Percentiles rank a stretch among this genome's conserved stretches.
These are phyloP conservation scores for Rhingia rostrata DNA, from an alignment of 2,888 invertebrate species.

Conservation along the genomic window DNA sequence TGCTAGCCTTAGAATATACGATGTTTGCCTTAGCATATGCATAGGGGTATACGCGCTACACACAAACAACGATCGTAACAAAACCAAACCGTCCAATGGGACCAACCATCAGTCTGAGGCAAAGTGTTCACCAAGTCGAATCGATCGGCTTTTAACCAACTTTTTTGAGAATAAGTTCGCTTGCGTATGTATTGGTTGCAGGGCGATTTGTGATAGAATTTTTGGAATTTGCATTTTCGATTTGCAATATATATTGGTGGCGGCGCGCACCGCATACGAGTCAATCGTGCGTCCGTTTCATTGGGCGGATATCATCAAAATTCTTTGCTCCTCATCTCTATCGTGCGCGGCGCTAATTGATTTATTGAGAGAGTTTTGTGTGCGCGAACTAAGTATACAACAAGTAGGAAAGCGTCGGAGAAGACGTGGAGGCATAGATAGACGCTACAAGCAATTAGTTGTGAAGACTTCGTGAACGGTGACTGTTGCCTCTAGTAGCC, in stretches of 20 bases:
- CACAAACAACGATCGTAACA: slow-evolving; percentile 67
- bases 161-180: slow-evolving; percentile 39
- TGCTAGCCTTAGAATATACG: slow-evolving; percentile 51
- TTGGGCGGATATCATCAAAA: slow-evolving; percentile 46
- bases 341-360: slow-evolving; percentile 63
- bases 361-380: slow-evolving; percentile 55
- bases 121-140: slow-evolving; percentile 70
- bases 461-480: slow-evolving; percentile 36
- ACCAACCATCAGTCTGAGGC: slow-evolving; percentile 67
- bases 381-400: slow-evolving; percentile 42
- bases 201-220: slow-evolving; percentile 53
- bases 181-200: slow-evolving; percentile 24
- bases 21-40: slow-evolving; percentile 47
- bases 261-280: slow-evolving; percentile 21
- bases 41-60: slow-evolving; percentile 54
- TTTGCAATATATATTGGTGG: slow-evolving; percentile 60
- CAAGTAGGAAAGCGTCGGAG: not conserved
- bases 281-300: slow-evolving; percentile 44
- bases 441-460: slow-evolving; percentile 58
- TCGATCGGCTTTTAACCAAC: slow-evolving; percentile 52
- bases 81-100: slow-evolving; percentile 71
- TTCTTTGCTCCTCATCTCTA: slow-evolving; percentile 37
- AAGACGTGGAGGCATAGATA: slow-evolving; percentile 20
- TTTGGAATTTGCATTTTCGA: slow-evolving; percentile 69
- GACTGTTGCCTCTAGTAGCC: slow-evolving; percentile 20